Evolutionary conservation across 2,888 invertebrate species (phyloP), one percentile per base, ranked within the genome.

Genomic region (Nomada fucata): DNA sequence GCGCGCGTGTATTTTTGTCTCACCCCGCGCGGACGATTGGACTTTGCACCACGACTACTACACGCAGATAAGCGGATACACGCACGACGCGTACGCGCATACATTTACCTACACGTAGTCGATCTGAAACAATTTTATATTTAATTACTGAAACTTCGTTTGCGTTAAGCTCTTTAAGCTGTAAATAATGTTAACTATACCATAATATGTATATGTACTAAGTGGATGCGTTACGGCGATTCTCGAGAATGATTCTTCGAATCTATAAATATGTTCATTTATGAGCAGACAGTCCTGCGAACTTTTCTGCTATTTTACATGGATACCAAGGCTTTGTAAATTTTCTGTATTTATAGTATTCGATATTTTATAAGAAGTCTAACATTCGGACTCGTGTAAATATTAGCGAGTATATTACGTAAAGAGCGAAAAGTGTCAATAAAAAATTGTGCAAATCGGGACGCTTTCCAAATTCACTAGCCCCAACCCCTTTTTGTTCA

Each of bases 281-380:
- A 36, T n/a, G 7, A 3, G 47, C 61, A 18, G 11, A 36, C 15
- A 20, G 53, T 23, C 44, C 67, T 52, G 26, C 13, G 11, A 47
- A 23, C 13, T 61, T 20, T 55, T 23, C 13, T 15, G 2, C 13
- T n/a, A 50, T 50, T 70, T 29, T 65, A 50, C 53, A 52, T 36
- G 23, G 23, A 67, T 36, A 61, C 23, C 20, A 65, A 52, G 47
- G 5, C 36, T 44, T 53, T 47, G 71, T 55, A 47, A 59, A 61
- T 70, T 70, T 71, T 79, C 65, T 79, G 55, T 83, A 84, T 84
- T 73, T 75, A 79, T 84, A 84, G 83, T 82, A 82, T 84, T 82
- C 61, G 44, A 65, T 84, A 79, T 79, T 79, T 76, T 60, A 44
- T 79, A 79, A 79, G 68, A 26, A 52, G 4, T 13, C 57, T 36